Conservation (phyloP, 2,113 vertebrate species). For the Hydropotes inermis region DNA sequence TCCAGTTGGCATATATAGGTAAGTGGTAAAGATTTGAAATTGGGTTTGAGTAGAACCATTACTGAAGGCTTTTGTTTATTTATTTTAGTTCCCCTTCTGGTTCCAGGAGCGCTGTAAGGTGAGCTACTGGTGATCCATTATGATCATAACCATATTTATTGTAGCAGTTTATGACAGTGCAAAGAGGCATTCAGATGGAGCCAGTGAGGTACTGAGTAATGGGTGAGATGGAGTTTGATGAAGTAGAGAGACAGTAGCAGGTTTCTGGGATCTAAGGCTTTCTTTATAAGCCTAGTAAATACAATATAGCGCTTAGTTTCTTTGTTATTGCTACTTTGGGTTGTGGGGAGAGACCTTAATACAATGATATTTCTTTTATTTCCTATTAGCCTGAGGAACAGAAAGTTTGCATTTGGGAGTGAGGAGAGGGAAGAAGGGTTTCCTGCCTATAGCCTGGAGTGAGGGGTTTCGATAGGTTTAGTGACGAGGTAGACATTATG, state of each 20-base stretch:
- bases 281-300: neutral
- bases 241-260: neutral
- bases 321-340: neutral
- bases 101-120: neutral
- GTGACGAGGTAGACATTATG: neutral
- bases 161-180: neutral
- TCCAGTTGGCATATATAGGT: neutral
- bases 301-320: neutral
- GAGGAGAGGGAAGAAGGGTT: neutral
- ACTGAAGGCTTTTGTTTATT: neutral
- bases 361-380: neutral
- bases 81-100: conserved; percentile 40
- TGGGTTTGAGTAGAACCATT: neutral
- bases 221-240: neutral
- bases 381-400: neutral
- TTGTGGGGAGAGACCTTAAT: neutral
- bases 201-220: neutral
- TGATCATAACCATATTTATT: neutral
- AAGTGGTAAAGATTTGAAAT: neutral
- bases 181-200: neutral
- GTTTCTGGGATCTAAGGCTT: neutral
- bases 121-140: neutral
- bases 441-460: neutral
- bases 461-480: neutral
- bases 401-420: neutral